These are phyloP conservation scores for Helicoverpa assulta DNA, from an alignment of 2,888 invertebrate species.

Conservation along the genomic window DNA sequence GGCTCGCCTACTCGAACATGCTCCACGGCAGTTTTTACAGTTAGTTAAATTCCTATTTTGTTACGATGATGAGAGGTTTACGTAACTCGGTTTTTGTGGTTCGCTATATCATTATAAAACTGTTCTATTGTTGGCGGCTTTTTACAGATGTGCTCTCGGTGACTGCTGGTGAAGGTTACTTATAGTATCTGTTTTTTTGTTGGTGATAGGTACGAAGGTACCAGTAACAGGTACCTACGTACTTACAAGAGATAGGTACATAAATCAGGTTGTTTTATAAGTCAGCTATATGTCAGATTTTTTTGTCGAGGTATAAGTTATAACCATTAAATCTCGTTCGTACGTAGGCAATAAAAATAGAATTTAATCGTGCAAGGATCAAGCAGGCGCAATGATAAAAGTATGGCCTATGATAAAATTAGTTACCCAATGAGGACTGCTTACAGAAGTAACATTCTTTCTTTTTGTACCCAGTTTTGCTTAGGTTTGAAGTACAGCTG, in stretches of 20 bases:
- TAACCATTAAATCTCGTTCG: slow-evolving; percentile 13
- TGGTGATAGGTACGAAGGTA: neutral
- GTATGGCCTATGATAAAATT: neutral
- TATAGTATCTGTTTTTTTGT: slow-evolving; percentile 5
- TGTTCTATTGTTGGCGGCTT: slow-evolving; percentile 38
- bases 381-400: neutral
- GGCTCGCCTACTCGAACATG: neutral
- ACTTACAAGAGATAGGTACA: slow-evolving; percentile 24
- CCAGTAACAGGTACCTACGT: slow-evolving; percentile 1
- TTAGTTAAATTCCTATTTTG: slow-evolving; percentile 48
- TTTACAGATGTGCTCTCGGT: slow-evolving; percentile 36
- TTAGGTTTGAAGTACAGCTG: too few relatives aligned
- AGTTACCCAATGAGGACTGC: too few relatives aligned
- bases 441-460: too few relatives aligned
- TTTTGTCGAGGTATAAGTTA: slow-evolving; percentile 17
- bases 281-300: slow-evolving; percentile 26
- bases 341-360: slow-evolving; percentile 6
- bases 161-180: slow-evolving; percentile 31
- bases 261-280: slow-evolving; percentile 16
- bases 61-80: slow-evolving; percentile 57
- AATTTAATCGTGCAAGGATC: neutral
- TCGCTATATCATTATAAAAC: slow-evolving; percentile 52
- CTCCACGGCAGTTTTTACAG: slow-evolving; percentile 30
- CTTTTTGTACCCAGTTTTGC: too few relatives aligned
- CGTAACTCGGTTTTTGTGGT: slow-evolving; percentile 55